A percentile compares a stretch with the other conserved stretches of the same genome.
These are phyloP conservation scores for Lepidochitona cinerea DNA, from an alignment of 2,888 invertebrate genomes.

Conservation along the genomic window DNA sequence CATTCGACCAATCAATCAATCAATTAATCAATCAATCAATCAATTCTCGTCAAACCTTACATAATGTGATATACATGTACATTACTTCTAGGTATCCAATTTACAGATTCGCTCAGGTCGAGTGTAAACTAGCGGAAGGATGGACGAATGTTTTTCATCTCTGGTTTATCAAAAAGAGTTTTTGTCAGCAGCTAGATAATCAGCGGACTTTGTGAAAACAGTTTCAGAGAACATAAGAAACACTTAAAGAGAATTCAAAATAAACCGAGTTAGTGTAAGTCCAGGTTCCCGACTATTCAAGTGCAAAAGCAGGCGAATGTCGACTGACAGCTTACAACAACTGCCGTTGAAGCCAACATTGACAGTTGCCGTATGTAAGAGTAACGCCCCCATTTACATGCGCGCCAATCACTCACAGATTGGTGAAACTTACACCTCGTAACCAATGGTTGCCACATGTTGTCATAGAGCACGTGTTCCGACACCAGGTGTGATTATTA, in stretches of 20 bases:
- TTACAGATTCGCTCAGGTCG: too few relatives aligned
- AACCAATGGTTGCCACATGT: not conserved
- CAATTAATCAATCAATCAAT: too few relatives aligned
- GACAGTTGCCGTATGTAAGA: conserved; percentile 1
- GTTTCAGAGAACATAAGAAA: not conserved
- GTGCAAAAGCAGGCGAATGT: not conserved
- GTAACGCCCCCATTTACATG: not conserved
- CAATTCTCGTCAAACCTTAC: too few relatives aligned
- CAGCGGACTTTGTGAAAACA: not conserved
- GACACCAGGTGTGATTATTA: too few relatives aligned
- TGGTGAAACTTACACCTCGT: not conserved
- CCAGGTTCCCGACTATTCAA: not conserved
- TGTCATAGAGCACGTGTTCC: too few relatives aligned
- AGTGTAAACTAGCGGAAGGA: too few relatives aligned
- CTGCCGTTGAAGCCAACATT: not conserved
- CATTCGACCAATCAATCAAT: too few relatives aligned
- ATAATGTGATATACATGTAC: too few relatives aligned
- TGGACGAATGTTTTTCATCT: too few relatives aligned
- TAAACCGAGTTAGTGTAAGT: not conserved
- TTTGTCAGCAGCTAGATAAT: too few relatives aligned
- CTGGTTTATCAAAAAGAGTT: too few relatives aligned
- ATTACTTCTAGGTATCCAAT: too few relatives aligned
- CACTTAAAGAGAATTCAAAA: not conserved
- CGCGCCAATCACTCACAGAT: not conserved
- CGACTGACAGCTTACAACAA: not conserved